Conservation (phyloP, 2,113 vertebrate genomes). For the Chauna torquata region DNA sequence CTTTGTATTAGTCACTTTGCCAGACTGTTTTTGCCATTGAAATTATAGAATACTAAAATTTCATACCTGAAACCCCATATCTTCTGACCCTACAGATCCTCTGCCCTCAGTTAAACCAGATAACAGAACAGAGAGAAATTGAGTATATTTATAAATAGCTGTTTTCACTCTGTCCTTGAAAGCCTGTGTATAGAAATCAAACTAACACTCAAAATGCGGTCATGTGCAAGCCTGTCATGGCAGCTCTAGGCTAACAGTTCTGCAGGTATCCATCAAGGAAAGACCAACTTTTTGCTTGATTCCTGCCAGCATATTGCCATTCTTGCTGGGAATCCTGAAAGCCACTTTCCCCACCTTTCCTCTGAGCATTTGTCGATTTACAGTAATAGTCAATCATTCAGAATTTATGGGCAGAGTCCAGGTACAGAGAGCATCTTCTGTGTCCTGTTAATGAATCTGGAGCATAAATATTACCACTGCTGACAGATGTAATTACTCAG, state of each 20-base stretch:
- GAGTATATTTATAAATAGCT: not conserved
- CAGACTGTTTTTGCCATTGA: not conserved
- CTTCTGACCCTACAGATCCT: not conserved
- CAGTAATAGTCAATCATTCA: constrained; percentile 22
- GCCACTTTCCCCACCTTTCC: not conserved
- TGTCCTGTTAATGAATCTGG: constrained; percentile 16
- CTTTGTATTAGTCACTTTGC: not conserved
- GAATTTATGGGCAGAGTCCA: not conserved
- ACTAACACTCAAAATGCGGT: constrained; percentile 7
- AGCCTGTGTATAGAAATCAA: not conserved
- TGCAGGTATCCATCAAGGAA: not conserved
- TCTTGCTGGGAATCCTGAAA: not conserved
- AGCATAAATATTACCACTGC: constrained; percentile 17
- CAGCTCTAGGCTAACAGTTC: not conserved
- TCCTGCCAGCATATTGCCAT: not conserved
- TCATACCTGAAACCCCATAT: not conserved
- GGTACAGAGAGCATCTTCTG: not conserved
- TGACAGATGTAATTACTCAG: constrained; percentile 60
- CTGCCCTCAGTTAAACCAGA: not conserved
- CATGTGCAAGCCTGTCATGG: not conserved
- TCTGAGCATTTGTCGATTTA: not conserved
- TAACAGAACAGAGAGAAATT: not conserved
- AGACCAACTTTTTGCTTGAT: not conserved
- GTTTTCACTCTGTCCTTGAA: not conserved
- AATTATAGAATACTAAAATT: not conserved